Evolutionary conservation across 2,888 invertebrate species (phyloP), one percentile per base, ranked within the genome.

Genomic region (Cheilosia scutellata): DNA sequence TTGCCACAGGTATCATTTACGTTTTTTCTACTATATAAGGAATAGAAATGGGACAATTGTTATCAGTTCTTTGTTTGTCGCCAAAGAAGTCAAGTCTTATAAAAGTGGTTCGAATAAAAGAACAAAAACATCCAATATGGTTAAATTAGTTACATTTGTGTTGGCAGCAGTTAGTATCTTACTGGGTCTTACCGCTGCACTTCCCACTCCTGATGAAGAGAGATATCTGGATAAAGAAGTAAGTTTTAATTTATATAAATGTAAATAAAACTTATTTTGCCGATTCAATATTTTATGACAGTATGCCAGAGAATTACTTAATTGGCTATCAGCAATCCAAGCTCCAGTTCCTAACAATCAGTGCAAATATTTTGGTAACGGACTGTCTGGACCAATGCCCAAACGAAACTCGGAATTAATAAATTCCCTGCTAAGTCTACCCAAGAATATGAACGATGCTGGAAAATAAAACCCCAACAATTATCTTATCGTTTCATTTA

Each of bases 401-500:
- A 96, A 96, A 89, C 93, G 96, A 5, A 96, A 96, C 89, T 95
- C 95, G 0, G 96, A 96, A 89, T 92, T 95, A 6, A 96, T 95
- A 88, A 96, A 95, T 90, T 95, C 96, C 0, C 93, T 96, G n/a
- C 92, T 96, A 47, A 95, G 95, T n/a, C 91, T 96, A 62, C 96
- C 96, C 7, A 95, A 95, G 89, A 95, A 94, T 83, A 94, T 96
- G 94, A 95, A 95, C 89, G 95, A 95, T 75, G 96, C 95, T 51
- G 96, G 96, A 66, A 95, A 95, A 91, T 94, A 92, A 92, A 74
- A 13, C 2, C 0, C 0, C 11, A 29, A 13, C 5, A 20, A 29
- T 44, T 2, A 6, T 72, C 5, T 4, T 11, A 9, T 2, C 7
- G 16, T 27, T 33, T 53, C 77, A 77, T 72, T 63, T 47, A 44